Evolutionary conservation across 1,140 invertebrate species (phyloP), one percentile per base, ranked within the genome.

Genomic region (Brachionus paranguensis): DNA sequence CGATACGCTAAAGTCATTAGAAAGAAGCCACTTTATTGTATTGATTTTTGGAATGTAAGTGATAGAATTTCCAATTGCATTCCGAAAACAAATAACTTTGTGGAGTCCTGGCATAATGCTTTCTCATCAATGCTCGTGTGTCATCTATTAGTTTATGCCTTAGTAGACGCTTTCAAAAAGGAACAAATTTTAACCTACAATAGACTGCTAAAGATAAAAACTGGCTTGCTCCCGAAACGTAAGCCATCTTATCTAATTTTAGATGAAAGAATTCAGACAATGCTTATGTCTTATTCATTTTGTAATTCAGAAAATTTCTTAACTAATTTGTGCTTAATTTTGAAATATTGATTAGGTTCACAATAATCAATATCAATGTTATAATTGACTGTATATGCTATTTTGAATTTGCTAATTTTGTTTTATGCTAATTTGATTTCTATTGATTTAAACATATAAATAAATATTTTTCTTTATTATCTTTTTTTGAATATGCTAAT

Each of bases 61-160:
- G 24, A 27, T 68, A 27, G 24, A 68, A 68, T 24, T 68, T 68
- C 64, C 29, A 11, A 68, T 29, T 68, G 64, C 29, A 68, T 68
- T 68, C 64, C 64, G 29, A 68, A 68, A 68, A 68, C 64, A 27
- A 68, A 68, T 68, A 68, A 68, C 64, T 68, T 68, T 68, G 64
- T 68, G 24, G 64, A 68, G 33, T 68, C 64, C 24, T 68, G 64
- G 64, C 64, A 68, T 37, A 68, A 68, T 68, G 64, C 64, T 37
- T 68, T 68, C 29, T 68, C 64, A 37, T 68, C 64, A 27, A 68
- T 29, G 24, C 29, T 68, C 2, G 64, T 68, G 64, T 33, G 64
- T 68, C 64, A 68, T 37, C 27, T 14, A 68, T 68, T 68, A 68
- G 64, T 68, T 33, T 68, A 27, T 68, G 64, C 64, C 11, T 37